Evolutionary conservation across 2,888 invertebrate species (phyloP).

Genomic region (Xanthostigma xanthostigma): DNA sequence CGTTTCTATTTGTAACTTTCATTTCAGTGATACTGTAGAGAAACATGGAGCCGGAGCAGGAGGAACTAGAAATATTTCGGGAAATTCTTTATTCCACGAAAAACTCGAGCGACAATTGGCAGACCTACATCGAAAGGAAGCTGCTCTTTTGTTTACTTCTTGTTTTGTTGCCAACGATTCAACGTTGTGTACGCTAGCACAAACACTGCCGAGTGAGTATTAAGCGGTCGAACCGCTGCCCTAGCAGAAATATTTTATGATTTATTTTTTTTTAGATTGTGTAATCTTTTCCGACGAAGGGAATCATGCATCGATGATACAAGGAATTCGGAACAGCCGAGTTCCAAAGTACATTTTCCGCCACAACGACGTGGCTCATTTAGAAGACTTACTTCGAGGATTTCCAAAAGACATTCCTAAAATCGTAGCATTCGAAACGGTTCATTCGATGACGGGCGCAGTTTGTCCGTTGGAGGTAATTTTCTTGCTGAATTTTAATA

Average conservation of each 20-base stretch:
- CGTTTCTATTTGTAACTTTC: neutral
- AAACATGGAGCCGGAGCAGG: constrained; percentile 87
- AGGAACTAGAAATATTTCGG: constrained; percentile 92
- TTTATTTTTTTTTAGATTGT: constrained; percentile 38
- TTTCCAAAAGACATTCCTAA: constrained; percentile 69
- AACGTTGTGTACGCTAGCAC: constrained; percentile 81
- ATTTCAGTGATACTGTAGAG: constrained; percentile 50
- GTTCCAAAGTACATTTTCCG: constrained; percentile 87
- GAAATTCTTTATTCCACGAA: constrained; percentile 85
- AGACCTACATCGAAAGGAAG: constrained; percentile 75
- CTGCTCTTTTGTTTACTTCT: constrained; percentile 84
- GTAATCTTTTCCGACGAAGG: constrained; percentile 92
- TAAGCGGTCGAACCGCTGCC: no score
- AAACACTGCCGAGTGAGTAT: constrained; percentile 54
- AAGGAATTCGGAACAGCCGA: constrained; percentile 84
- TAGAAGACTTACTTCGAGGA: constrained; percentile 57
- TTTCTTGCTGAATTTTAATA: no score
- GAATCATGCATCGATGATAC: constrained; percentile 98
- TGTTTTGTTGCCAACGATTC: constrained; percentile 97
- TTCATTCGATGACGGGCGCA: constrained; percentile 96
- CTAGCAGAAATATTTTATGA: no score
- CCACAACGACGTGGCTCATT: constrained; percentile 81
- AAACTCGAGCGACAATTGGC: constrained; percentile 73
- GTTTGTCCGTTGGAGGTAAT: constrained; percentile 68
- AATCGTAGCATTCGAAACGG: constrained; percentile 96